phyloP scores from a whole-genome alignment of 2,113 vertebrate genomes.

The Centropus unirufus region DNA sequence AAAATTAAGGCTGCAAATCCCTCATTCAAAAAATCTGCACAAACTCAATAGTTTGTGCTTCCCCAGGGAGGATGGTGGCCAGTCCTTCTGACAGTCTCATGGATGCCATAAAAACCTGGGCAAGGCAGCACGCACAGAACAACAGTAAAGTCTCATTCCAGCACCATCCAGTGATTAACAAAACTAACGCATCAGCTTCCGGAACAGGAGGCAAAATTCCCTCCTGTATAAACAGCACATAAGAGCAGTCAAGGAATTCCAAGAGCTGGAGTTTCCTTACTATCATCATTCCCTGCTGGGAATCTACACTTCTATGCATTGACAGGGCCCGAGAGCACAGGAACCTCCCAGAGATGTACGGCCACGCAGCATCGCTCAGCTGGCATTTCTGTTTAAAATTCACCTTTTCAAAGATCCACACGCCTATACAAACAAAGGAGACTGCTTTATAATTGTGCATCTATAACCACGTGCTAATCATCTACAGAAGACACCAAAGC shows the following conservation, averaged over 20 bases:
- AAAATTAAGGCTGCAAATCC: neutral
- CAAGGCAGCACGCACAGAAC: neutral
- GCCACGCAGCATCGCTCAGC: neutral
- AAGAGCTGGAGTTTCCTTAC: constrained; percentile 29
- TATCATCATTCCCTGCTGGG: neutral
- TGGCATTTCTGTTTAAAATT: neutral
- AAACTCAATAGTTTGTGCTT: neutral
- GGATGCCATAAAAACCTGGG: neutral
- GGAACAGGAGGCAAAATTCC: neutral
- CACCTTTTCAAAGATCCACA: neutral
- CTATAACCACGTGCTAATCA: neutral
- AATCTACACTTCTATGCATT: constrained; percentile 13
- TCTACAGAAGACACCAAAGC: neutral
- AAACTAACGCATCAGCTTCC: neutral
- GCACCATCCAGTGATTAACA: neutral
- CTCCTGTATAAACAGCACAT: constrained; percentile 2
- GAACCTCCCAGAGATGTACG: constrained; percentile 37
- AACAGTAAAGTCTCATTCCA: neutral
- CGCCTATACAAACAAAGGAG: neutral
- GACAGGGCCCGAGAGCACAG: constrained; percentile 11
- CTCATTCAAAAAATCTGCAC: neutral
- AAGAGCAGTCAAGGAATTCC: constrained; percentile 51
- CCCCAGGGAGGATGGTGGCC: neutral
- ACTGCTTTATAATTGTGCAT: neutral
- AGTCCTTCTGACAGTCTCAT: neutral